A percentile compares a stretch with the other conserved stretches of the same genome.
Evolutionary conservation across 2,797 vertebrate genomes (phyloP).

Genomic region (Xyrichtys novacula): DNA sequence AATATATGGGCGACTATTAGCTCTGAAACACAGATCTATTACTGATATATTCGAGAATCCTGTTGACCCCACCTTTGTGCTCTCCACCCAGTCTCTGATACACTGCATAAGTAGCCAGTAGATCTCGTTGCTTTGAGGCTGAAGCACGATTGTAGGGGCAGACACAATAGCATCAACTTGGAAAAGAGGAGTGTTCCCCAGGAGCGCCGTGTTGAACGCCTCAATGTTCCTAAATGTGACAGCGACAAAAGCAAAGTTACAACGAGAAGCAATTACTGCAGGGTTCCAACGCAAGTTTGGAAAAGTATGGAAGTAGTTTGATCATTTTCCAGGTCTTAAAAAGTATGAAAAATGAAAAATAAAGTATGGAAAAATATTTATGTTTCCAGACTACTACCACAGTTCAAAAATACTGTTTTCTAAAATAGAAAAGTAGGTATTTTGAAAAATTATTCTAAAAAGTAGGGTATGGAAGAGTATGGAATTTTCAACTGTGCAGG

Average conservation of each 20-base stretch:
- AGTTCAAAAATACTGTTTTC: too few relatives aligned
- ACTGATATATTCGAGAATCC: neutral
- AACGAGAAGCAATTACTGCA: too few relatives aligned
- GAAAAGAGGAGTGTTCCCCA: constrained; percentile 86
- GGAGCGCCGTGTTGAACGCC: constrained; percentile 84
- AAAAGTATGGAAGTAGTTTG: too few relatives aligned
- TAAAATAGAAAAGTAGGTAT: too few relatives aligned
- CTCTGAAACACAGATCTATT: neutral
- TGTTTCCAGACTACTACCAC: too few relatives aligned
- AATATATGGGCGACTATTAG: neutral
- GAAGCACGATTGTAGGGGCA: constrained; percentile 88
- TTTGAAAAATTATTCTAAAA: too few relatives aligned
- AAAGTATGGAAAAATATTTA: too few relatives aligned
- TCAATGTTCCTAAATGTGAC: constrained; percentile 88
- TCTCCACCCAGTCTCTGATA: constrained; percentile 87
- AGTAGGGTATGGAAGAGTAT: too few relatives aligned
- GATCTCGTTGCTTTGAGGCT: constrained; percentile 89
- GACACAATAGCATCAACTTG: constrained; percentile 90
- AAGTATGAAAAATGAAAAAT: too few relatives aligned
- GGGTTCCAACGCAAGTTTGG: too few relatives aligned
- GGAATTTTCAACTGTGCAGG: too few relatives aligned
- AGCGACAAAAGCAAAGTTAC: constrained; percentile 13
- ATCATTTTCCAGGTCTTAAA: too few relatives aligned
- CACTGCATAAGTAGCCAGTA: constrained; percentile 87
- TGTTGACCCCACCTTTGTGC: constrained; percentile 88